Percentiles rank a stretch among this genome's conserved stretches.
phyloP scores from a whole-genome alignment of 2,113 vertebrate species.

The Labeo rohita region DNA sequence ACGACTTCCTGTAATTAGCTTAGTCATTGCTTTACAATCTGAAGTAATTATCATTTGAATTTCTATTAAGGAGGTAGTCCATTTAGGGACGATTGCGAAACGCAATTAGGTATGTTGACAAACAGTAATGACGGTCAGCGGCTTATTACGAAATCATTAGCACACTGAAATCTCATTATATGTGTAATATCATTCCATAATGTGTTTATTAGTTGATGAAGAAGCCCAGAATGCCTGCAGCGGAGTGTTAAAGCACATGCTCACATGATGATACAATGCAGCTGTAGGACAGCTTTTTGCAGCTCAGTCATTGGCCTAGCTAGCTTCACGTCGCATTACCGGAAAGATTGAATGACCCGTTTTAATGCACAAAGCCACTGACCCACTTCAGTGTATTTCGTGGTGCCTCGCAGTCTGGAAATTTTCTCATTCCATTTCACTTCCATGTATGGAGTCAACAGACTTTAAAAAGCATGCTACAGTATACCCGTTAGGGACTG shows the following conservation, averaged over 20 bases:
- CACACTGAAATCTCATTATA: slow-evolving; percentile 68
- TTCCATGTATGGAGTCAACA: neutral
- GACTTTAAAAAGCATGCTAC: neutral
- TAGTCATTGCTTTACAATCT: slow-evolving; percentile 66
- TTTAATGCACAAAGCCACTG: slow-evolving; percentile 46
- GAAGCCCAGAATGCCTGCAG: slow-evolving; percentile 31
- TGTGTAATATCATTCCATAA: slow-evolving; percentile 61
- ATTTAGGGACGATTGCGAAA: slow-evolving; percentile 63
- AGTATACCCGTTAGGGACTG: neutral
- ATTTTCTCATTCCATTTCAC: slow-evolving; percentile 23
- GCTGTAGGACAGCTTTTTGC: neutral
- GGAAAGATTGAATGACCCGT: slow-evolving; percentile 44
- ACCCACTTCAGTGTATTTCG: slow-evolving; percentile 51
- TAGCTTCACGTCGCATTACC: slow-evolving; percentile 39
- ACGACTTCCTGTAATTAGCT: slow-evolving; percentile 64
- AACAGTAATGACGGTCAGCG: slow-evolving; percentile 67
- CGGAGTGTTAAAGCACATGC: slow-evolving; percentile 7
- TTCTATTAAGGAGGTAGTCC: slow-evolving; percentile 58
- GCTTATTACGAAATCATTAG: slow-evolving; percentile 70
- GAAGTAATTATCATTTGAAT: slow-evolving; percentile 61
- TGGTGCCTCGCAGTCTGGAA: neutral
- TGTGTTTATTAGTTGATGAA: slow-evolving; percentile 65
- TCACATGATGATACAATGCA: neutral
- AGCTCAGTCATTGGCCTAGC: slow-evolving; percentile 39
- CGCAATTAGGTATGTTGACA: slow-evolving; percentile 67